Percentiles rank a stretch among this genome's conserved stretches.
Conservation (phyloP, 2,888 invertebrate genomes). For the Chymomyza amoena region DNA sequence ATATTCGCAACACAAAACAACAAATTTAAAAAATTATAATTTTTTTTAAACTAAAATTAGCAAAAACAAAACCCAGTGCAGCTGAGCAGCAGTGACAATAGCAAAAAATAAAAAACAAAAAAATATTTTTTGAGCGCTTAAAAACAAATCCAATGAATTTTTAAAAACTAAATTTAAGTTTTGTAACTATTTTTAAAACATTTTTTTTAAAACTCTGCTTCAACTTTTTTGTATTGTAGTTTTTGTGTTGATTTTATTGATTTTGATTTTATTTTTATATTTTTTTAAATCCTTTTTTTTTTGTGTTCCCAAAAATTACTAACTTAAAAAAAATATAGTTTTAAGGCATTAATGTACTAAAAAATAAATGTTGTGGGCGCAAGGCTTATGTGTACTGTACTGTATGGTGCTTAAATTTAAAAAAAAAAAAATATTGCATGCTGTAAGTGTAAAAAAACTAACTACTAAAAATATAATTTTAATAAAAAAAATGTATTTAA, state of each 20-base stretch:
- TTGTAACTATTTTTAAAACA: constrained; percentile 8
- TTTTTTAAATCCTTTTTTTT: background rate
- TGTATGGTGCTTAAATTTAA: background rate
- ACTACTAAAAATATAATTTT: background rate
- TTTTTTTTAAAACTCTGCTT: constrained; percentile 13
- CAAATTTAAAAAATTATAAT: background rate
- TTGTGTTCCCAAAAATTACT: background rate
- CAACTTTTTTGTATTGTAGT: constrained; percentile 23
- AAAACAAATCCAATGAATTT: constrained; percentile 9
- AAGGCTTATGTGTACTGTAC: constrained; percentile 11
- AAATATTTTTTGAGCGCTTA: background rate
- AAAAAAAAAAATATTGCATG: background rate
- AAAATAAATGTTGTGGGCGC: background rate
- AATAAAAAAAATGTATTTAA: too few species aligned
- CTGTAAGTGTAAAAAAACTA: background rate
- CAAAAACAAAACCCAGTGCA: constrained; percentile 47
- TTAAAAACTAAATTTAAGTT: constrained; percentile 3
- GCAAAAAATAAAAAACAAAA: background rate
- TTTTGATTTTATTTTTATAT: constrained; percentile 13
- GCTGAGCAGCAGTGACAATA: constrained; percentile 68
- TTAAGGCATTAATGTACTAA: background rate
- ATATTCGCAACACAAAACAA: background rate
- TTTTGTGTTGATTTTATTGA: constrained; percentile 18
- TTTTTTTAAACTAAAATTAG: background rate
- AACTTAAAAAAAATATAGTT: constrained; percentile 6